Evolutionary conservation across 2,888 invertebrate species (phyloP), one percentile per base, ranked within the genome.

Genomic region (Eupithecia vulgata): DNA sequence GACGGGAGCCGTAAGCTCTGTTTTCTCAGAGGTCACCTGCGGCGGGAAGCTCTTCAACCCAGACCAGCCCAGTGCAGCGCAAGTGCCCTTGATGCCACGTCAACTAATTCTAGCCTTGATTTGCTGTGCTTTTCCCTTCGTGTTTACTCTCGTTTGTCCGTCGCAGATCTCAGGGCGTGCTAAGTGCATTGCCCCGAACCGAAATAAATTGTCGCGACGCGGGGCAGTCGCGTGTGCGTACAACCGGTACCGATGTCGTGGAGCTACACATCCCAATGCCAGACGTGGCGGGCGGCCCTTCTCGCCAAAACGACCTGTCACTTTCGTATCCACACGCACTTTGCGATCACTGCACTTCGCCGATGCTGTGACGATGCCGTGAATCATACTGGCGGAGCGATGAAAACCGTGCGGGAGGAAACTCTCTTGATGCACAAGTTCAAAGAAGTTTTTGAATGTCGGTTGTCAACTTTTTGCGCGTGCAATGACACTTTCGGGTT

Each of bases 101-200:
- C 84, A 82, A 85, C 88, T 88, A 88, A 90, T 88, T 89, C 88
- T 86, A 88, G 86, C 86, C 86, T 90, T 90, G 88, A 89, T 91
- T 88, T 85, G 87, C 87, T 84, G 81, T 84, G 85, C 84, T 83
- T 83, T 82, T 77, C 70, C 57, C 67, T 68, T 84, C 83, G 84
- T 90, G 88, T 91, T 90, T 90, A 91, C 91, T 89, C 88, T 88
- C 88, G 85, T 88, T 88, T 88, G 84, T 88, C 87, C 87, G 85
- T 83, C 87, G 86, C 87, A 86, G 89, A 88, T 89, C 90, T 91
- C 91, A 91, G 91, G 91, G 91, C 88, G 87, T 87, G 88, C 83
- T 87, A 88, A 93, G 94, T 94, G 93, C 94, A 93, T 92, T 94
- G 93, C 93, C 93, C 93, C 91, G 91, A 85, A 93, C 94, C 91